phyloP scores from a whole-genome alignment of 2,797 vertebrate genomes.

The Rhincodon typus region DNA sequence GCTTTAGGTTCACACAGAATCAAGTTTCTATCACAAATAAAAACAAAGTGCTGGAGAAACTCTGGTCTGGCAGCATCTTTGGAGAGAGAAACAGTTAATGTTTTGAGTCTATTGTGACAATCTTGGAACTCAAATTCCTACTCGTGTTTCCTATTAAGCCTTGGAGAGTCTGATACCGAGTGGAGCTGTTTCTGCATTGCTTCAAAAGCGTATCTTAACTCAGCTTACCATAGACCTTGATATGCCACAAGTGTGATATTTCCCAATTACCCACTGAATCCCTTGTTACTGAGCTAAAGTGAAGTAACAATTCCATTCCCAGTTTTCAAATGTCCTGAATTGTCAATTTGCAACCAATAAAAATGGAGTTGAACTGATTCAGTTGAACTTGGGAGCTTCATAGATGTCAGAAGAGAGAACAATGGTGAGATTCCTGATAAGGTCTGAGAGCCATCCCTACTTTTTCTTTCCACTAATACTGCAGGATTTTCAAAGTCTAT shows the following conservation, averaged over 20 bases:
- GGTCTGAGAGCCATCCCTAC: not conserved
- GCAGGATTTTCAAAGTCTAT: not conserved
- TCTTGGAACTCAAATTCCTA: no score
- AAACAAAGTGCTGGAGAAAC: no score
- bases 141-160: not conserved
- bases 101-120: no score
- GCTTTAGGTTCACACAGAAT: not conserved
- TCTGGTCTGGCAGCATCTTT: no score
- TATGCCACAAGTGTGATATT: not conserved
- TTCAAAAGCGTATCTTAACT: no score
- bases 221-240: not conserved
- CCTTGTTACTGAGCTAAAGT: not conserved
- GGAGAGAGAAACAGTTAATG: no score
- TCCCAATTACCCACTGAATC: not conserved
- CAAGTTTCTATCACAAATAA: not conserved
- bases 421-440: not conserved
- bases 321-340: not conserved
- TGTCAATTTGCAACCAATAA: not conserved
- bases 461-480: no score
- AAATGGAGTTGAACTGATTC: not conserved
- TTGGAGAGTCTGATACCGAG: not conserved
- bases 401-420: not conserved
- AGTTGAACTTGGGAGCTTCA: not conserved
- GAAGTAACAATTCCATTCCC: not conserved
- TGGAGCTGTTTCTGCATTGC: not conserved